Evolutionary conservation across 64 coral and sea anemone species (phyloP), one percentile per base, ranked within the genome.

Genomic region (Stichodactyla mertensii): DNA sequence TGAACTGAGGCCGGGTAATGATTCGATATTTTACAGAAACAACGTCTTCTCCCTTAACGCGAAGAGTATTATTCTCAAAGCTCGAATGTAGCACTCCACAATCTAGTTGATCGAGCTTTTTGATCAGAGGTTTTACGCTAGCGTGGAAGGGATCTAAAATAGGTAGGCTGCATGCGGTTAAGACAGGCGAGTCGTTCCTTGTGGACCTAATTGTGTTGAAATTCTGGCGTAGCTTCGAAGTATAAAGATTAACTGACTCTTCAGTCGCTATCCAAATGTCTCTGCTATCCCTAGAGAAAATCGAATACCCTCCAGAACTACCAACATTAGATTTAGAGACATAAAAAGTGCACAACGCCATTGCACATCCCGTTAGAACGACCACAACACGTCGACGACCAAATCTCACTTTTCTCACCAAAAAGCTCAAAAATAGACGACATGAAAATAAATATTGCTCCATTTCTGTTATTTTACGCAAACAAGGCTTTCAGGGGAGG

Each of bases 11-110:
- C 0, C 92, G 60, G 57, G 27, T 59, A 55, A 93, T 77, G 4
- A 22, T 45, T 45, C 36, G 36, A 45, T 45, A 45, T 90, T 85
- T 86, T 2, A 83, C 92, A 5, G 87, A 86, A 67, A 86, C 55
- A 16, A 93, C 51, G 22, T 79, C 92, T 1, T 86, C 60, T 12
- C 88, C 92, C 27, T 86, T 51, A 18, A 93, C 56, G 13, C 16
- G 26, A 55, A 93, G 79, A 52, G 62, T 55, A 28, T 87, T 85
- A 70, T 89, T 93, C 10, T 93, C 77, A 71, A 93, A 93, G n/a
- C 84, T 93, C 58, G 92, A 93, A 93, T 74, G 82, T 2, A 55
- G 86, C 2, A 7, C 52, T 27, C 92, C 92, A 82, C 92, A 93
- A 61, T 71, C 59, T 61, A 93, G 79, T 20, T 79, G 36, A 18